A percentile compares a stretch with the other conserved stretches of the same genome.
Conservation (phyloP, 2,888 invertebrate species). For the Mantis religiosa region DNA sequence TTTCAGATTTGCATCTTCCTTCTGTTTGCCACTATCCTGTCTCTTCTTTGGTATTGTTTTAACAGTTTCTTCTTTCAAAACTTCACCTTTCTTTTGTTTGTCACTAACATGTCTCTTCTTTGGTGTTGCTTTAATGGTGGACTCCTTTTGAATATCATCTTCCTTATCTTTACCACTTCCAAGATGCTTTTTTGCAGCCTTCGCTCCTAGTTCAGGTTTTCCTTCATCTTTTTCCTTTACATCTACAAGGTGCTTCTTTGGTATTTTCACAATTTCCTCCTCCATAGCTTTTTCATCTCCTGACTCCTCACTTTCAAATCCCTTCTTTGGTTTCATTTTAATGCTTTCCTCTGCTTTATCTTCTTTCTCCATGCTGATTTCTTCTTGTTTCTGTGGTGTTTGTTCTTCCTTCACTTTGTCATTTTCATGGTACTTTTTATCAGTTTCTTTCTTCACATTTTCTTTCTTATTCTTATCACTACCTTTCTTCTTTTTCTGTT, state of each 20-base stretch:
- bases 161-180: not conserved
- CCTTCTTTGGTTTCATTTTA: not conserved
- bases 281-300: not conserved
- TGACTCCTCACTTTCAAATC: not conserved
- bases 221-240: constrained; percentile 26
- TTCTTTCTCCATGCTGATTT: not conserved
- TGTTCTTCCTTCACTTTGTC: not conserved
- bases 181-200: not conserved
- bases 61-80: not conserved
- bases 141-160: not conserved
- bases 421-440: not conserved
- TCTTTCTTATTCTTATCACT: not conserved
- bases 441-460: not conserved
- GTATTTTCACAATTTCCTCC: not conserved
- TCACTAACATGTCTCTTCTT: not conserved
- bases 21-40: not conserved
- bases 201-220: constrained; percentile 22
- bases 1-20: not conserved
- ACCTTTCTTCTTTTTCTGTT: not conserved
- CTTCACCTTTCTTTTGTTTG: not conserved
- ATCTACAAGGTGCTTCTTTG: not conserved
- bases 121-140: not conserved
- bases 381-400: not conserved
- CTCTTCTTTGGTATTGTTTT: not conserved
- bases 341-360: not conserved